Evolutionary conservation across 2,113 vertebrate species (phyloP).

Genomic region (Odontesthes bonariensis): DNA sequence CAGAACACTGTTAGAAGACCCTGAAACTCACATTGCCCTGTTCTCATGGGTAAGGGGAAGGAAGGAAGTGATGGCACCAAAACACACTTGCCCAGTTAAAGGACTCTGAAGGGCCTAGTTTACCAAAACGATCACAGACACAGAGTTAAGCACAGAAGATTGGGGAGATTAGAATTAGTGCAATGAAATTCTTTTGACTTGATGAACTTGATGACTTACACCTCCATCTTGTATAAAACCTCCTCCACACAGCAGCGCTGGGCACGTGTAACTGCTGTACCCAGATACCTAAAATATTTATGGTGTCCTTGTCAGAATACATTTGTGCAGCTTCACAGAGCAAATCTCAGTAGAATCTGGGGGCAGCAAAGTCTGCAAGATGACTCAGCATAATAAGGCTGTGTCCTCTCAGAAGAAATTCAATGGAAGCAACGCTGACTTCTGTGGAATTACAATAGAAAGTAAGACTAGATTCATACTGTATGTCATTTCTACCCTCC

Average conservation of each 20-base stretch:
- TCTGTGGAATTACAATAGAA: not conserved
- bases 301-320: constrained; percentile 72
- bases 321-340: constrained; percentile 67
- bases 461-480: not conserved
- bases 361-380: constrained; percentile 29
- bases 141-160: no score
- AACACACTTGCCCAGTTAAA: not conserved
- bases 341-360: constrained; percentile 50
- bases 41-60: not conserved
- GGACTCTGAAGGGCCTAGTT: not conserved
- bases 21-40: not conserved
- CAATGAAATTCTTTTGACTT: no score
- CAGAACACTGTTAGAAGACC: constrained; percentile 66
- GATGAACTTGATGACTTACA: not conserved
- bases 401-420: constrained; percentile 18
- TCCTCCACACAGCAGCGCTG: constrained; percentile 25
- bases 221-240: constrained; percentile 13
- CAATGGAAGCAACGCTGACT: not conserved
- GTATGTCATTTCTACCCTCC: not conserved
- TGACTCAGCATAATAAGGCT: constrained; percentile 51
- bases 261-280: constrained; percentile 48
- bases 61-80: not conserved
- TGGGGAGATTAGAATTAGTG: no score
- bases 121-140: no score
- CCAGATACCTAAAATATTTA: constrained; percentile 75